phyloP scores from a whole-genome alignment of 2,113 vertebrate genomes.

The Alosa alosa region DNA sequence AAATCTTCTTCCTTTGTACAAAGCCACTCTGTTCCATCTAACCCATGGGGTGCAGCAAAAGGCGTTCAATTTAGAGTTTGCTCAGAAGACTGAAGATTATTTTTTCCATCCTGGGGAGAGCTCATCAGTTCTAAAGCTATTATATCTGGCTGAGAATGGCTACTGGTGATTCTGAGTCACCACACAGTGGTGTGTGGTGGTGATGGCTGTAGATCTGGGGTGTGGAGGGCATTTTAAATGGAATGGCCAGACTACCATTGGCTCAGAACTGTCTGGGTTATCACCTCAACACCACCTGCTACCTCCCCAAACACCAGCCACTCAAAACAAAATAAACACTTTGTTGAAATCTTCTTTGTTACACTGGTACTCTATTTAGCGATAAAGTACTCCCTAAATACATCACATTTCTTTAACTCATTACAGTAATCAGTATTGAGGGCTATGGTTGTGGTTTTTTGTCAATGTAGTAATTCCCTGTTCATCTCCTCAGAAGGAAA shows the following conservation, averaged over 20 bases:
- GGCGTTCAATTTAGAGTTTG: slow-evolving; percentile 23
- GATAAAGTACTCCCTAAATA: background rate
- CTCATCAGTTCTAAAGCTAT: slow-evolving; percentile 18
- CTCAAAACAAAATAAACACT: background rate
- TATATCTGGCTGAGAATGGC: background rate
- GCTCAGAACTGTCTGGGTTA: background rate
- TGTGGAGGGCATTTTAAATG: background rate
- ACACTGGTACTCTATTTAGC: background rate
- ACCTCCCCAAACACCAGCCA: background rate
- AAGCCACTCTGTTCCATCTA: background rate
- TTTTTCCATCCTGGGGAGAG: background rate
- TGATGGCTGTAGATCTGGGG: background rate
- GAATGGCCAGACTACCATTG: background rate
- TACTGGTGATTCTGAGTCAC: background rate
- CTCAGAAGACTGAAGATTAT: slow-evolving; percentile 26
- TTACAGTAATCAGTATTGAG: background rate
- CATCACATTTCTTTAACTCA: no score
- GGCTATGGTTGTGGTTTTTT: background rate
- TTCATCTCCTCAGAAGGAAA: background rate
- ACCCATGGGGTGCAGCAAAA: background rate
- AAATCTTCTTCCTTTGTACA: background rate
- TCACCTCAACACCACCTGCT: background rate
- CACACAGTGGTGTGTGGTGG: background rate
- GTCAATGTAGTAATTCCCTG: background rate
- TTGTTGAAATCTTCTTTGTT: background rate